phyloP scores from a whole-genome alignment of 2,888 invertebrate genomes.

The Mesochorus sp. region DNA sequence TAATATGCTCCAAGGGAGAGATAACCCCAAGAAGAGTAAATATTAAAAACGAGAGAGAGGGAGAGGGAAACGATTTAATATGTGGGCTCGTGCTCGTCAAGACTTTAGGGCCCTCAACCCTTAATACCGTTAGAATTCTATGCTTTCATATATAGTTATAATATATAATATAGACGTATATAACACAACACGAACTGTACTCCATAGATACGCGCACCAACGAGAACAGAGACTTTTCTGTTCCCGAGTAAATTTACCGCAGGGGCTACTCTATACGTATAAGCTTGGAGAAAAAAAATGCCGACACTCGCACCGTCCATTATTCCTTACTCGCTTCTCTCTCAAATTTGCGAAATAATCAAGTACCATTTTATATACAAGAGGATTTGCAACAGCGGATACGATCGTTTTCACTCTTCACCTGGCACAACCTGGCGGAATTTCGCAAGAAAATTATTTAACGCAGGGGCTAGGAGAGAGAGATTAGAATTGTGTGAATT shows the following conservation, averaged over 20 bases:
- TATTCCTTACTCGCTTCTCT: background rate
- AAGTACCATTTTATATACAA: conserved; percentile 31
- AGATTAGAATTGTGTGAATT: no score
- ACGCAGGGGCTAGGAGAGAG: background rate
- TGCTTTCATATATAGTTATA: conserved; percentile 27
- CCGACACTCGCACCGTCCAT: conserved; percentile 4
- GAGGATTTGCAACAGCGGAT: conserved; percentile 55
- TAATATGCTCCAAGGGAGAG: conserved; percentile 48
- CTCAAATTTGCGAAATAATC: conserved; percentile 49
- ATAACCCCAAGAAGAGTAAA: conserved; percentile 50
- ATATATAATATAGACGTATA: conserved; percentile 12
- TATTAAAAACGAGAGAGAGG: conserved; percentile 36
- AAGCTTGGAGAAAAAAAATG: conserved; percentile 8
- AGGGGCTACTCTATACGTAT: conserved; percentile 7
- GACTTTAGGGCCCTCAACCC: conserved; percentile 42
- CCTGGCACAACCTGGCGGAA: conserved; percentile 3
- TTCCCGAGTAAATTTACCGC: conserved; percentile 40
- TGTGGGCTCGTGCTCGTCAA: background rate
- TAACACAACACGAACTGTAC: background rate
- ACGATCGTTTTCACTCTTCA: conserved; percentile 58
- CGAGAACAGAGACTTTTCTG: conserved; percentile 58
- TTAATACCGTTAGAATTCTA: conserved; percentile 27
- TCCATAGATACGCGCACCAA: background rate
- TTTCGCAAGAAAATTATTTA: conserved; percentile 39
- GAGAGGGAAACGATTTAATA: conserved; percentile 41